Evolutionary conservation across 2,888 invertebrate genomes (phyloP).

Genomic region (Dicycla oo): DNA sequence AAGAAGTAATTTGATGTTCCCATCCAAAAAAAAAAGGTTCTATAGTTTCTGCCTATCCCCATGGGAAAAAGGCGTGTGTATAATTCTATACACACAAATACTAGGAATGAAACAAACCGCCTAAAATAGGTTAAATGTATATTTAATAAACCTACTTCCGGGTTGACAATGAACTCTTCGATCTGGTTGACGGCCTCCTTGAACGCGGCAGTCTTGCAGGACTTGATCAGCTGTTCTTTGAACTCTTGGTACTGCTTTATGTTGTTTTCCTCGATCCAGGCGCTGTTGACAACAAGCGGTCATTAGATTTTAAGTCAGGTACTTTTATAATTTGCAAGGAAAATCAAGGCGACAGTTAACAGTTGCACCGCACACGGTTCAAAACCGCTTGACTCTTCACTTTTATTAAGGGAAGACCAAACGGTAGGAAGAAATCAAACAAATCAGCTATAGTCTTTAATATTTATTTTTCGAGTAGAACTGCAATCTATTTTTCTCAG

Average conservation of each 20-base stretch:
- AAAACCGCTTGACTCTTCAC: neutral
- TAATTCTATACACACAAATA: neutral
- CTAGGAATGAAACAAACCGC: neutral
- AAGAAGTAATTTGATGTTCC: no score
- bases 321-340: neutral
- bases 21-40: no score
- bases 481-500: neutral
- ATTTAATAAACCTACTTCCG: slow-evolving; percentile 87
- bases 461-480: neutral
- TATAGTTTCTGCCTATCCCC: neutral
- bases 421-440: neutral
- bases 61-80: neutral
- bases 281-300: slow-evolving; percentile 89
- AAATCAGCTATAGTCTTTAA: neutral
- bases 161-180: slow-evolving; percentile 94
- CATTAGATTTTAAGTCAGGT: slow-evolving; percentile 20
- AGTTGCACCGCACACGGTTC: neutral
- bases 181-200: slow-evolving; percentile 95
- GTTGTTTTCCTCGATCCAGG: slow-evolving; percentile 96
- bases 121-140: neutral
- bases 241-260: slow-evolving; percentile 95
- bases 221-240: slow-evolving; percentile 94
- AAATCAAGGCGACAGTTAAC: neutral
- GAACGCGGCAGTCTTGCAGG: slow-evolving; percentile 94
- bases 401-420: neutral